Percentiles rank a stretch among this genome's conserved stretches.
These are phyloP conservation scores for Vimba vimba DNA, from an alignment of 2,113 vertebrate species.

Conservation along the genomic window DNA sequence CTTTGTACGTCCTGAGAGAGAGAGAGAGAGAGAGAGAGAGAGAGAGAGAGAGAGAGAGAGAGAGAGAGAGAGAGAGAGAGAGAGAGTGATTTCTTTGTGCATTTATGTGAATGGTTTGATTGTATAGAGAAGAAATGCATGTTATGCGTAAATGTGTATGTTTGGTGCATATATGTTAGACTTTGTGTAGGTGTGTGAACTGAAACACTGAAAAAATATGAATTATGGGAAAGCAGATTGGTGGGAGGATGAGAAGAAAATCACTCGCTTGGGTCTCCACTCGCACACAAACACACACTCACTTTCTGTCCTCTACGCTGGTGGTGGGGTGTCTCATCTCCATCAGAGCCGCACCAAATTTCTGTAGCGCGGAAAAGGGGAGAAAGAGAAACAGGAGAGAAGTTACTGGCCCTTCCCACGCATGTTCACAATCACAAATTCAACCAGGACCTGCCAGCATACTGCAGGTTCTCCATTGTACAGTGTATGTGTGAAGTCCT, in stretches of 20 bases:
- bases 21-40: neutral
- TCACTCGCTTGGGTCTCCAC: slow-evolving; percentile 2
- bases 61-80: neutral
- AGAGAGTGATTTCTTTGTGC: neutral
- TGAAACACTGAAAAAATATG: slow-evolving; percentile 27
- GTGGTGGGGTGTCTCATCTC: slow-evolving; percentile 96
- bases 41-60: slow-evolving; percentile 40
- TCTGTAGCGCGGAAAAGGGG: slow-evolving; percentile 72
- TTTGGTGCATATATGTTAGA: slow-evolving; percentile 15
- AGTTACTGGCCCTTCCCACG: slow-evolving; percentile 33
- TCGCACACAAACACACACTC: slow-evolving; percentile 72
- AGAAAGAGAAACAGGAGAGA: neutral
- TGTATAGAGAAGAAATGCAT: neutral
- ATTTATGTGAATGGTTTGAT: slow-evolving; percentile 8
- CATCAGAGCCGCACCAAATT: slow-evolving; percentile 94
- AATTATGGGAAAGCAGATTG: slow-evolving; percentile 44
- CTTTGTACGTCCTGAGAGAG: slow-evolving; percentile 91
- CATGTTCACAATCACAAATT: slow-evolving; percentile 8
- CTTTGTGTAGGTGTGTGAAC: slow-evolving; percentile 19
- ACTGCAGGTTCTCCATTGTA: neutral
- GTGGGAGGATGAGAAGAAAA: slow-evolving; percentile 43
- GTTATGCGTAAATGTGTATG: neutral
- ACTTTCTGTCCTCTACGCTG: slow-evolving; percentile 91
- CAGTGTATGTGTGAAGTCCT: slow-evolving; percentile 12
- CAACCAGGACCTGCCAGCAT: neutral